A percentile compares a stretch with the other conserved stretches of the same genome.
Evolutionary conservation across 2,113 vertebrate genomes (phyloP).

Genomic region (Tragelaphus imberbis): DNA sequence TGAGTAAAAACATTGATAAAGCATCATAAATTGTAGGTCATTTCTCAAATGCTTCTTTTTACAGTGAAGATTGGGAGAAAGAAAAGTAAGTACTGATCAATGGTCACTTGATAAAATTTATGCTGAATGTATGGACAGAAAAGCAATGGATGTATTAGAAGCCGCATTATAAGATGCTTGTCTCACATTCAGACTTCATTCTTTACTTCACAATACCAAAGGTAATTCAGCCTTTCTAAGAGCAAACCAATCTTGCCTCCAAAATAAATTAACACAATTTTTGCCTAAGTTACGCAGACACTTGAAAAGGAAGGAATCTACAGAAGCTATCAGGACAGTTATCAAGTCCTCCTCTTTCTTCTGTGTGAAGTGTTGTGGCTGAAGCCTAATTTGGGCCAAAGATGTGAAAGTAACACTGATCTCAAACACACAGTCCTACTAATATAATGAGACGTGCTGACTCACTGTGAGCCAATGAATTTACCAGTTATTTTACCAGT

Average conservation of each 20-base stretch:
- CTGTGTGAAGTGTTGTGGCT: background rate
- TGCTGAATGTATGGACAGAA: conserved; percentile 42
- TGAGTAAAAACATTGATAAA: conserved; percentile 79
- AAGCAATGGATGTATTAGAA: conserved; percentile 43
- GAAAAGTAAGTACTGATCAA: conserved; percentile 67
- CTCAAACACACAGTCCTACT: background rate
- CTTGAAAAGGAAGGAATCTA: background rate
- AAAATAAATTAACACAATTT: conserved; percentile 4
- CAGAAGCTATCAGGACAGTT: background rate
- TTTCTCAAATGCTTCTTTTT: conserved; percentile 77
- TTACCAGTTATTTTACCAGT: background rate
- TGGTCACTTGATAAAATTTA: conserved; percentile 48
- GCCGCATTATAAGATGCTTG: background rate
- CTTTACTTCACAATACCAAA: background rate
- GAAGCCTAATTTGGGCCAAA: background rate
- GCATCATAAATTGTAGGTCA: conserved; percentile 74
- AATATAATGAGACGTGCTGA: background rate
- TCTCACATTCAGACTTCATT: conserved; percentile 17
- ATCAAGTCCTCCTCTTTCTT: background rate
- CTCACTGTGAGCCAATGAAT: background rate
- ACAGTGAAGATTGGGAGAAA: conserved; percentile 55
- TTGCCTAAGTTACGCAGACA: background rate
- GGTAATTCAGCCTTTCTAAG: background rate
- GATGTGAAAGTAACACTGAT: background rate
- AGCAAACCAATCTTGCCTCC: background rate